Percentiles rank a stretch among this genome's conserved stretches.
Conservation (phyloP, 2,888 invertebrate species). For the Ecdyonurus torrentis region DNA sequence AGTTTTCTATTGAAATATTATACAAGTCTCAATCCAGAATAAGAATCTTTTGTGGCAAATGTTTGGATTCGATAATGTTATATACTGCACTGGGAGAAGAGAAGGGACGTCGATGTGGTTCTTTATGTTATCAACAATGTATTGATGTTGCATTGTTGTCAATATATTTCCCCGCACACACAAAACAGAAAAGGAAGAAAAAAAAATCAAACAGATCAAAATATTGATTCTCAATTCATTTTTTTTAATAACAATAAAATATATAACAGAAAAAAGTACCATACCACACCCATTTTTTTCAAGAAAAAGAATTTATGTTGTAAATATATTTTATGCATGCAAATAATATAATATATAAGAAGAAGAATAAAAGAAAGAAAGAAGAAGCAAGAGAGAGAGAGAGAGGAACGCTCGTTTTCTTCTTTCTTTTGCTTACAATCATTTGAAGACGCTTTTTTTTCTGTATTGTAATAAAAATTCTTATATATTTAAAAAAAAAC, state of each 20-base stretch:
- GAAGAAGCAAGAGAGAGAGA: too few relatives aligned
- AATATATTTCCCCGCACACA: neutral
- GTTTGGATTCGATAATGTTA: neutral
- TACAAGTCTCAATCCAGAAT: neutral
- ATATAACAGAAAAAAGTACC: neutral
- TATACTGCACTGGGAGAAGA: neutral
- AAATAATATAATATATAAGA: too few relatives aligned
- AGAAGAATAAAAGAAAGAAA: too few relatives aligned
- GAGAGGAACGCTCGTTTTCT: too few relatives aligned
- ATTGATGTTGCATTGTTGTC: neutral
- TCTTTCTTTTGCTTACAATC: too few relatives aligned
- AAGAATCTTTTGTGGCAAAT: neutral
- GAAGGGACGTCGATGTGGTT: neutral
- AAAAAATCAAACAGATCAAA: neutral
- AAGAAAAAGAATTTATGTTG: neutral
- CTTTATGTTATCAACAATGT: neutral
- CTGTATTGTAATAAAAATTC: too few relatives aligned
- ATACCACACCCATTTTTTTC: neutral
- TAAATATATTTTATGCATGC: too few relatives aligned
- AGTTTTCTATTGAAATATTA: neutral
- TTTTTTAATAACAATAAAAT: too few relatives aligned
- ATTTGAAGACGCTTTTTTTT: too few relatives aligned
- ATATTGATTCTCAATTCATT: neutral
- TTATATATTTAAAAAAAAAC: too few relatives aligned
- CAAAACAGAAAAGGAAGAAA: neutral